A percentile compares a stretch with the other conserved stretches of the same genome.
Evolutionary conservation across 2,797 vertebrate genomes (phyloP).

Genomic region (Sus cebifrons): DNA sequence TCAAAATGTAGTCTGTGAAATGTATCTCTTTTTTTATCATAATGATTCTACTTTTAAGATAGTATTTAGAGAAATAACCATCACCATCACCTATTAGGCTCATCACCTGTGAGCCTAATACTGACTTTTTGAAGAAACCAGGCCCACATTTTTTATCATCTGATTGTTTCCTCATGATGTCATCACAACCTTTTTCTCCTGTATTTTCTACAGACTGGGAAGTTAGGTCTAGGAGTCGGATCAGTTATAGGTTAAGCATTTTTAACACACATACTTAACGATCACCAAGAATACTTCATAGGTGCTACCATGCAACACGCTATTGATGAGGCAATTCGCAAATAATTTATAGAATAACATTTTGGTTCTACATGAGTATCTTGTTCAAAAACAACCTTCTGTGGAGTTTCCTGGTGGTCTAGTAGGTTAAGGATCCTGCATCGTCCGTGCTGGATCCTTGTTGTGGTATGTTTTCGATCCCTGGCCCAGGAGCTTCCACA

Average conservation of each 20-base stretch:
- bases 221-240: not conserved
- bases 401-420: not conserved
- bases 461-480: too few relatives aligned
- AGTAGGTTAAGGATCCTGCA: too few relatives aligned
- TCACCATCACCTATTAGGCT: not conserved
- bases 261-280: constrained; percentile 27
- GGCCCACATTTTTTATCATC: not conserved
- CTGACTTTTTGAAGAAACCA: not conserved
- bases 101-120: not conserved
- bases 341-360: not conserved
- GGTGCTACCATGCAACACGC: not conserved
- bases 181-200: constrained; percentile 8
- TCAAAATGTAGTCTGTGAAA: not conserved
- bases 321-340: constrained; percentile 8
- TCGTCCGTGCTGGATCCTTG: too few relatives aligned
- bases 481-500: too few relatives aligned
- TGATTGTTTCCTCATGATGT: constrained; percentile 44
- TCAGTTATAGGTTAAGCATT: constrained; percentile 38
- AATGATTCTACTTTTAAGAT: not conserved
- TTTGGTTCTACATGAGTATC: not conserved
- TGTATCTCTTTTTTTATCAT: constrained; percentile 30
- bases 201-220: not conserved
- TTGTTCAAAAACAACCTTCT: not conserved
- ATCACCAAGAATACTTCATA: not conserved
- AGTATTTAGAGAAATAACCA: not conserved